These are phyloP conservation scores for Sebastes matsubarae DNA, from an alignment of 2,797 vertebrate species.

Conservation along the genomic window DNA sequence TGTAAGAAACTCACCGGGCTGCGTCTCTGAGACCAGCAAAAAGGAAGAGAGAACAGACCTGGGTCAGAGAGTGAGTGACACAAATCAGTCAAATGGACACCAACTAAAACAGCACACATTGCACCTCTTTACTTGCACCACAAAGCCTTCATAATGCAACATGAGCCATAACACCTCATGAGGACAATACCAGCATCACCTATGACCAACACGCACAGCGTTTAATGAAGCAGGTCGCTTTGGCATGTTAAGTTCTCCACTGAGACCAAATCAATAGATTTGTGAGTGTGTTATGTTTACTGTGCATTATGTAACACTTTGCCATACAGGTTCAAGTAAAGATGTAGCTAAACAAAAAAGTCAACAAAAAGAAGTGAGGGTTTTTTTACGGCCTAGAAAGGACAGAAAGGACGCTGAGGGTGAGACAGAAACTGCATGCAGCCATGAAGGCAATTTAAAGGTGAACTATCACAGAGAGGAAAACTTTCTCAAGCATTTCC, in stretches of 20 bases:
- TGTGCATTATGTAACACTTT: conserved; percentile 64
- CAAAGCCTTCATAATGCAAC: conserved; percentile 67
- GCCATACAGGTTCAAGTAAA: conserved; percentile 66
- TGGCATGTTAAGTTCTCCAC: neutral
- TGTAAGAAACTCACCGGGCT: conserved; percentile 92
- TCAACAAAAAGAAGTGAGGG: neutral
- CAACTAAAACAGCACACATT: conserved; percentile 63
- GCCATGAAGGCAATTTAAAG: neutral
- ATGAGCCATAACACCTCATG: conserved; percentile 39
- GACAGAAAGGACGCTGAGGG: neutral
- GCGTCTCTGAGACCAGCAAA: conserved; percentile 96
- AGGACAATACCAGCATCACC: neutral
- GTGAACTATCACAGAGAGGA: neutral
- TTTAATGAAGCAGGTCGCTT: neutral
- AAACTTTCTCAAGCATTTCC: neutral
- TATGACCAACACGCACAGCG: neutral
- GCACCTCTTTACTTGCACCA: conserved; percentile 61
- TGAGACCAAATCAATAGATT: conserved; percentile 8
- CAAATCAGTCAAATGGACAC: conserved; percentile 86
- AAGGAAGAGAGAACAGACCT: conserved; percentile 97
- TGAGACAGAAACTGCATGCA: conserved; percentile 43
- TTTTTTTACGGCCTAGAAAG: neutral
- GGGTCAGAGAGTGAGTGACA: conserved; percentile 93
- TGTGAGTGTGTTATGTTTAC: conserved; percentile 40
- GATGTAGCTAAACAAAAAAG: conserved; percentile 30